Conservation (phyloP, 1,140 invertebrate species). For the Galleria mellonella region DNA sequence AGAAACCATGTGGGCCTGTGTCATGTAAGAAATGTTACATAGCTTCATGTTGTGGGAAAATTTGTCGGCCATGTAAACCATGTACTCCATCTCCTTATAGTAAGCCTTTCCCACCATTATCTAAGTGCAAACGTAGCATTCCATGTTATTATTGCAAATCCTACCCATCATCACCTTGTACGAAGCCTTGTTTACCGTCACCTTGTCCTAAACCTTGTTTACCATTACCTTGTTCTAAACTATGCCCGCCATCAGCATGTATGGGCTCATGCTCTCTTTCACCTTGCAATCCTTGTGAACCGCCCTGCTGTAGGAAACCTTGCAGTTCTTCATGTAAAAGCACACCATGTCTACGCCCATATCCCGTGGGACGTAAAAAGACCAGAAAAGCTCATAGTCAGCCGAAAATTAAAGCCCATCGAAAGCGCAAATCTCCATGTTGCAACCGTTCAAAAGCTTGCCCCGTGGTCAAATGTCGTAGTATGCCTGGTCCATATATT, state of each 20-base stretch:
- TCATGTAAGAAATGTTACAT: conserved; percentile 31
- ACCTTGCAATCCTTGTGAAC: neutral
- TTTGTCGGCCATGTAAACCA: conserved; percentile 1
- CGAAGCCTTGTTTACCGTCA: conserved; percentile 2
- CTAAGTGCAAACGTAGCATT: neutral
- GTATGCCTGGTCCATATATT: conserved; percentile 28
- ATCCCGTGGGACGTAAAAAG: conserved; percentile 36
- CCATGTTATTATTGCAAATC: conserved; percentile 2
- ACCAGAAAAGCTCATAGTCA: conserved; percentile 31
- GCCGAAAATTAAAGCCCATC: conserved; percentile 41
- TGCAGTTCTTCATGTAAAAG: conserved; percentile 30
- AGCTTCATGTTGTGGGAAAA: neutral
- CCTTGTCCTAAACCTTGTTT: conserved; percentile 6
- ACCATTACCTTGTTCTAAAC: conserved; percentile 4
- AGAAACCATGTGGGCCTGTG: conserved; percentile 14
- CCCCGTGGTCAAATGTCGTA: conserved; percentile 41
- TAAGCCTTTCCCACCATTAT: conserved; percentile 11
- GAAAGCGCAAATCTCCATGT: conserved; percentile 45
- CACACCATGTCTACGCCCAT: conserved; percentile 42
- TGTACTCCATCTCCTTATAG: conserved; percentile 9
- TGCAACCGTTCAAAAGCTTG: conserved; percentile 36
- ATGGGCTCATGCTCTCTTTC: neutral
- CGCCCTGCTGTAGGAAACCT: conserved; percentile 1
- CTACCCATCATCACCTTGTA: conserved; percentile 13
- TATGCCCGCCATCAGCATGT: conserved; percentile 1